Base-by-base conservation (phyloP, 2,113 vertebrate species). In the Salminus brasiliensis region DNA sequence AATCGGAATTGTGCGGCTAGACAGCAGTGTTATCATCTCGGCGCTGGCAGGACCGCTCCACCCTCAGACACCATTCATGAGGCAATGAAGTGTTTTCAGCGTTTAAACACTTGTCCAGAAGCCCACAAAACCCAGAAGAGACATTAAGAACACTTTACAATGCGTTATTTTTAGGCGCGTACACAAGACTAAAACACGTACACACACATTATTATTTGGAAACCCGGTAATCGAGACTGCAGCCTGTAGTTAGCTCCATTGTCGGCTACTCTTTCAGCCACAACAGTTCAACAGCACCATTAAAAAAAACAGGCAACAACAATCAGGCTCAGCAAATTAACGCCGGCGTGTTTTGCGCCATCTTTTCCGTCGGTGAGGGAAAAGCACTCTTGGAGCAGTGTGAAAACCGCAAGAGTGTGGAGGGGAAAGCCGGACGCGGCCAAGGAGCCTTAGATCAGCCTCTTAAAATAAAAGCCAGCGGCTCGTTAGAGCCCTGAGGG, bases 231-330 rank as follows among this genome's bases (percentile, higher is more conserved):
- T 5, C 60, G 5, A 32, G 59, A 30, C 68, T 62, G 76, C 68
- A 41, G 68, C 62, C 57, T 36, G 25, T 70, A 32, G 39, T 41
- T 4, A 21, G 62, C 79, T 84, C 84, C 84, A 84, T 84, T 63
- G 86, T 79, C 69, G 70, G 66, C 82, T 78, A 70, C 83, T 81
- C 84, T 76, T 49, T 55, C 52, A 83, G 80, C 83, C 77, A 67
- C 78, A 86, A 86, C 80, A 69, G 81, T 84, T 86, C 77, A 78
- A 78, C 55, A 60, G 75, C 72, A 63, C 85, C 65, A 83, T 86
- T 85, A 88, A 87, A 49, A 49, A 53, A 55, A 55, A 55, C 5
- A 25, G 52, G 62, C 16, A 74, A 70, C 74, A 69, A 62, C 29
- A 78, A 60, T 80, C 81, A 85, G 39, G 30, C 29, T 4, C 27